Conservation (phyloP, 2,797 vertebrate species). For the Synanceia verrucosa region DNA sequence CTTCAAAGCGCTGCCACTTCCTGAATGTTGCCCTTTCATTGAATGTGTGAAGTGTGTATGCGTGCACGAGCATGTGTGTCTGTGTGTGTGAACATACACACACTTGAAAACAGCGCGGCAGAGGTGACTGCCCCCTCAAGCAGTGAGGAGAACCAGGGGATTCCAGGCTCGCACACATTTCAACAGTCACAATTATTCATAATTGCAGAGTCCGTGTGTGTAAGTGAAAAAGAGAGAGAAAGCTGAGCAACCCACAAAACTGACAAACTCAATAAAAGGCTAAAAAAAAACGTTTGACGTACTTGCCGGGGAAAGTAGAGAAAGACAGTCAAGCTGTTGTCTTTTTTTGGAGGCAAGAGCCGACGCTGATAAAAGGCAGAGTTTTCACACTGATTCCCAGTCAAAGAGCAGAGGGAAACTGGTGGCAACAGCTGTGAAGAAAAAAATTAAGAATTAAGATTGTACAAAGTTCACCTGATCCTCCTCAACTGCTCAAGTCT, state of each 20-base stretch:
- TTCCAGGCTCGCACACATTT: constrained; percentile 61
- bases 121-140: constrained; percentile 75
- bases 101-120: constrained; percentile 49
- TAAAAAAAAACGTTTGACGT: constrained; percentile 31
- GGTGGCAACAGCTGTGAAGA: constrained; percentile 9
- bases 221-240: constrained; percentile 40
- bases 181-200: constrained; percentile 75
- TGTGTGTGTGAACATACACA: constrained; percentile 34
- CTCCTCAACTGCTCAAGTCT: not conserved
- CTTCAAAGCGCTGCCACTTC: constrained; percentile 82
- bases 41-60: constrained; percentile 56
- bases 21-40: constrained; percentile 70
- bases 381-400: constrained; percentile 79
- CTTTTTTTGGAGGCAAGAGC: constrained; percentile 49
- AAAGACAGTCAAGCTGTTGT: constrained; percentile 69
- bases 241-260: constrained; percentile 45
- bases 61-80: not conserved
- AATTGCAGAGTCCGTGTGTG: constrained; percentile 50
- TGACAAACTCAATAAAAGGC: constrained; percentile 60
- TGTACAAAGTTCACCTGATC: not conserved
- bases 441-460: constrained; percentile 19
- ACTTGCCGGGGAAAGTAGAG: constrained; percentile 26
- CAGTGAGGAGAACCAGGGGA: constrained; percentile 75
- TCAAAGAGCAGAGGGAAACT: constrained; percentile 83
- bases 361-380: constrained; percentile 73